These are phyloP conservation scores for Nephila pilipes DNA, from an alignment of 1,140 invertebrate genomes.

Conservation along the genomic window DNA sequence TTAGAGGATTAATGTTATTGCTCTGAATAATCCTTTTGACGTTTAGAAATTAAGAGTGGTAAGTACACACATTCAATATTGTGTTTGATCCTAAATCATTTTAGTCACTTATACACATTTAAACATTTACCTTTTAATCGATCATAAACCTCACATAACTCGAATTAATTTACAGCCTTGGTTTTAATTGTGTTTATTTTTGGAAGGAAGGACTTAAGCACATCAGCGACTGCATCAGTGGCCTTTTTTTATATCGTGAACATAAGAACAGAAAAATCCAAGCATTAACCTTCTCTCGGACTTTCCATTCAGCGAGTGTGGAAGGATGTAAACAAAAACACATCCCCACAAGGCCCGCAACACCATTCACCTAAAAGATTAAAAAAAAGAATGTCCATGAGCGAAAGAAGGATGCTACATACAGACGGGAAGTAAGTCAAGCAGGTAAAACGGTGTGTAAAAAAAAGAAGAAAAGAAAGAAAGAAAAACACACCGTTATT, in stretches of 20 bases:
- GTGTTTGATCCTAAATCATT: neutral
- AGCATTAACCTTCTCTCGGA: neutral
- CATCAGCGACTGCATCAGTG: neutral
- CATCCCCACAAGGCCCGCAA: neutral
- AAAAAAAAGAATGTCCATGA: slow-evolving; percentile 60
- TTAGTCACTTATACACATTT: neutral
- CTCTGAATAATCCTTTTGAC: no score
- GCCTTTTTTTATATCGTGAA: neutral
- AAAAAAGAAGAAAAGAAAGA: slow-evolving; percentile 4
- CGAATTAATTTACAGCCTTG: neutral
- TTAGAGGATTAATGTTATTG: no score
- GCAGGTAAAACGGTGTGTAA: slow-evolving; percentile 32
- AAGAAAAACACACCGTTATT: slow-evolving; percentile 55
- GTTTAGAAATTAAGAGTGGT: neutral
- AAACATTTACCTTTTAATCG: neutral
- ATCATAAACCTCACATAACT: neutral
- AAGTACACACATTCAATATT: neutral
- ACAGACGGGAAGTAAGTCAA: slow-evolving; percentile 55
- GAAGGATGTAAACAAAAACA: slow-evolving; percentile 17
- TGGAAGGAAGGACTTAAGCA: neutral
- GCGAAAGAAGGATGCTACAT: slow-evolving; percentile 50
- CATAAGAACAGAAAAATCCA: neutral
- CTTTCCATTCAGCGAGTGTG: slow-evolving; percentile 11
- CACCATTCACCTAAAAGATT: slow-evolving; percentile 16
- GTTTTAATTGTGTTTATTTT: neutral